phyloP scores from a whole-genome alignment of 2,797 vertebrate species.

The Sebastes dallii region DNA sequence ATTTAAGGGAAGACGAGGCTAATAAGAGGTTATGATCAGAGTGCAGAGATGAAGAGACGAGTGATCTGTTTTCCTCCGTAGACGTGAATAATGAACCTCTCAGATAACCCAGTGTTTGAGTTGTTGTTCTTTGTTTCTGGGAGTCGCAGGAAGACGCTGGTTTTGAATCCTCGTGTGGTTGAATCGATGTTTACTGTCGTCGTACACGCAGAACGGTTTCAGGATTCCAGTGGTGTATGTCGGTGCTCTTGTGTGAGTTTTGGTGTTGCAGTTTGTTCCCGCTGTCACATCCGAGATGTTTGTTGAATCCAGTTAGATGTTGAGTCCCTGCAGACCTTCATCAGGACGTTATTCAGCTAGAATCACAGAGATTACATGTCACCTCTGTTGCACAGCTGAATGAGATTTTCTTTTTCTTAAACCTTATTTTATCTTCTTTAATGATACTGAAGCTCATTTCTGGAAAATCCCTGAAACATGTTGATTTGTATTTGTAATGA shows the following conservation, averaged over 20 bases:
- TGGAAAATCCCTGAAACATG: neutral
- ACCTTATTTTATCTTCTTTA: neutral
- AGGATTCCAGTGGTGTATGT: too few relatives aligned
- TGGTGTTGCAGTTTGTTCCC: neutral
- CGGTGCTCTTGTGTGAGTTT: too few relatives aligned
- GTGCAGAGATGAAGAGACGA: too few relatives aligned
- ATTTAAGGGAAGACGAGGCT: neutral
- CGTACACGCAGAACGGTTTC: too few relatives aligned
- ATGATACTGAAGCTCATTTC: neutral
- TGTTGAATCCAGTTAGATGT: neutral
- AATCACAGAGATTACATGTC: neutral
- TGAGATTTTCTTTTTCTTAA: neutral
- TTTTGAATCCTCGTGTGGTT: neutral
- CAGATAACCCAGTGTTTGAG: too few relatives aligned
- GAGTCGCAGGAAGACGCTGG: neutral
- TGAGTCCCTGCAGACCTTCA: neutral
- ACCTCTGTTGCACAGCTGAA: neutral
- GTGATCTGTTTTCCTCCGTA: too few relatives aligned
- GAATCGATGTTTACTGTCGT: too few relatives aligned
- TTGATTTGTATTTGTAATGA: neutral
- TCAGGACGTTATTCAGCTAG: neutral
- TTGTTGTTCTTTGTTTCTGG: neutral
- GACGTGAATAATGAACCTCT: too few relatives aligned
- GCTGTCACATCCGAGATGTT: neutral
- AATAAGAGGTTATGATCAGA: too few relatives aligned